Base-by-base conservation (phyloP, 2,113 vertebrate genomes). In the Pelvicachromis taeniatus region DNA sequence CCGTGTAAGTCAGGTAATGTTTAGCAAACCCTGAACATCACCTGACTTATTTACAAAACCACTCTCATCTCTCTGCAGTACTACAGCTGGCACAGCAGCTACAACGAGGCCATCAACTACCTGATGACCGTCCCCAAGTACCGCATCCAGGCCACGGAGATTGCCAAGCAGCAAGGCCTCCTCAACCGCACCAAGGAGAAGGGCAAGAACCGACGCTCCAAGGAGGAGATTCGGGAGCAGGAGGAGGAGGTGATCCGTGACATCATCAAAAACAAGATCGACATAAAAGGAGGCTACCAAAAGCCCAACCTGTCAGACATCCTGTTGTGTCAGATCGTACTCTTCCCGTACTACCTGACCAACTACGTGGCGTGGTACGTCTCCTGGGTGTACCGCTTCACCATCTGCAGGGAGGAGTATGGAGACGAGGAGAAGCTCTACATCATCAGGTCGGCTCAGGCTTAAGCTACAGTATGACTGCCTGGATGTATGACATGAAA, bases 61-160 rank as follows among this genome's bases (percentile, higher is more conserved):
- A 1, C 19, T 55, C 6, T 21, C 40, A 17, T 78, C 21, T 79
- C 52, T 52, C 50, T 56, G 7, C 89, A 99, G 99, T 99, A 97
- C 94, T 99, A 98, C 96, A 99, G 98, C 93, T 99, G 99, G 99
- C 97, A 97, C 97, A 99, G 96, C 92, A 99, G 98, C 95, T 99
- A 99, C 90, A 98, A 98, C 9, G 98, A 99, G 93, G 98, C 98
- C 82, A 98, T 99, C 93, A 98, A 95, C 95, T 99, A 99, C 94
- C 92, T 99, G 90, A 96, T 97, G 78, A 99, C 97, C 0, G 96
- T 99, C 82, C 98, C 99, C 91, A 99, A 98, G 92, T 99, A 98
- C 88, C 97, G 98, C 3, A 98, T 99, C 92, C 98, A 99, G 91
- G 99, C 99, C 17, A 97, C 95, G 16, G 97, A 99, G 86, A 97